These are phyloP conservation scores for Craseonycteris thonglongyai DNA, from an alignment of 2,113 vertebrate genomes.

Conservation along the genomic window DNA sequence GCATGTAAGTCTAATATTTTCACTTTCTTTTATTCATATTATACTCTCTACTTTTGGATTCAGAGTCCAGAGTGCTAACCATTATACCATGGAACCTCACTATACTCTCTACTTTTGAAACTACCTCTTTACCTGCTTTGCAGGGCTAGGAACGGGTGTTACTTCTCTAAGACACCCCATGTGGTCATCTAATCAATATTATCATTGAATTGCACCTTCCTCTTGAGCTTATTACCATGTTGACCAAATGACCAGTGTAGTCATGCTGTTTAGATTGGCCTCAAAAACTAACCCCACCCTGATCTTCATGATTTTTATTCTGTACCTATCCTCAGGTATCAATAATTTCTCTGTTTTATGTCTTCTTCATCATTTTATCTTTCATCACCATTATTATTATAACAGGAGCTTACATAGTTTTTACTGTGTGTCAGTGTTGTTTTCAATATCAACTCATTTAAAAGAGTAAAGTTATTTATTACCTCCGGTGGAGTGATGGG, in stretches of 20 bases:
- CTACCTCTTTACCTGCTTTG: not conserved
- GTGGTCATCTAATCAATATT: not conserved
- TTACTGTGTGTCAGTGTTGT: not conserved
- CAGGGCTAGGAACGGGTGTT: accelerated
- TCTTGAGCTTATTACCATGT: not conserved
- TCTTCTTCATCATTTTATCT: not conserved
- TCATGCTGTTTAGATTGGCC: not conserved
- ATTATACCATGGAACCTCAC: too few relatives aligned
- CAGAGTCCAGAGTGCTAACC: too few relatives aligned
- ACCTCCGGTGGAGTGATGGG: not conserved
- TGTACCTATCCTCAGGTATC: not conserved
- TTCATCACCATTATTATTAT: not conserved
- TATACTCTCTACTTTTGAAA: not conserved
- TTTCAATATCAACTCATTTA: not conserved
- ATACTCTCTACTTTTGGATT: not conserved
- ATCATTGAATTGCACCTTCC: not conserved
- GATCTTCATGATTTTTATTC: not conserved
- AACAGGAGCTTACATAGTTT: not conserved
- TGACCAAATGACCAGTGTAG: not conserved
- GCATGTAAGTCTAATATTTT: not conserved
- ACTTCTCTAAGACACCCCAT: not conserved
- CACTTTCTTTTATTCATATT: not conserved
- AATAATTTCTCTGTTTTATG: not conserved
- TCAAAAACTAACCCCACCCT: not conserved
- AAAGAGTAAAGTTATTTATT: not conserved